phyloP scores from a whole-genome alignment of 2,888 invertebrate genomes.

The Ennomos erosarius region DNA sequence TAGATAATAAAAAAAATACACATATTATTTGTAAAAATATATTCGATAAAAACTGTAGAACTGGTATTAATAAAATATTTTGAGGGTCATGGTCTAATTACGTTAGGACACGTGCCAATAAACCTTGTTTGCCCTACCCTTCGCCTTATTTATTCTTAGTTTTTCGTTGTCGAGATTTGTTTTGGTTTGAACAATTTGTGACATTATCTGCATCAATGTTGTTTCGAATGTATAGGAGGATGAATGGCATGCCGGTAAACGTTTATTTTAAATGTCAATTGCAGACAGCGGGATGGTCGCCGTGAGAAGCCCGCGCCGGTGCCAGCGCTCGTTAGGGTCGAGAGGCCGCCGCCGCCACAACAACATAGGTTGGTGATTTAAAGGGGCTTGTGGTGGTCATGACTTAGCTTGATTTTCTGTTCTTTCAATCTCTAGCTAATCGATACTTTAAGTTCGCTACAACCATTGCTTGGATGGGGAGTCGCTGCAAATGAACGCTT shows the following conservation, averaged over 20 bases:
- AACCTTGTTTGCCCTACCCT: no score
- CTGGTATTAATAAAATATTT: no score
- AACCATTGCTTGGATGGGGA: no score
- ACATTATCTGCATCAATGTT: constrained; percentile 5
- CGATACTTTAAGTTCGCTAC: no score
- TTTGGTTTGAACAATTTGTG: constrained; percentile 3
- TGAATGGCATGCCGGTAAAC: not conserved
- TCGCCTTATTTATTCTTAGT: constrained; percentile 1
- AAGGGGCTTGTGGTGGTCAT: not conserved
- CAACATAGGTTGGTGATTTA: constrained; percentile 22
- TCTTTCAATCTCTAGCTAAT: no score
- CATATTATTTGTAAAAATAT: no score
- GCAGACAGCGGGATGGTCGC: constrained; percentile 67
- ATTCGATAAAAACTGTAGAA: no score
- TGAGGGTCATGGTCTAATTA: no score
- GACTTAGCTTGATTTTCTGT: not conserved
- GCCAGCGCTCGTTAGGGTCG: constrained; percentile 52
- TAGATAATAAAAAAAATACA: no score
- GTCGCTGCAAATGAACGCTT: no score
- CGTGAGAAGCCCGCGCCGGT: constrained; percentile 55
- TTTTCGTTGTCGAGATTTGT: constrained; percentile 3
- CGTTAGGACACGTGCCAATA: no score
- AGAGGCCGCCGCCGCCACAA: constrained; percentile 47
- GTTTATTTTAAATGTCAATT: constrained; percentile 44
- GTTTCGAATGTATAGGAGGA: constrained; percentile 17